These are phyloP conservation scores for Clistopyga incitator DNA, from an alignment of 2,888 invertebrate species.

Conservation along the genomic window DNA sequence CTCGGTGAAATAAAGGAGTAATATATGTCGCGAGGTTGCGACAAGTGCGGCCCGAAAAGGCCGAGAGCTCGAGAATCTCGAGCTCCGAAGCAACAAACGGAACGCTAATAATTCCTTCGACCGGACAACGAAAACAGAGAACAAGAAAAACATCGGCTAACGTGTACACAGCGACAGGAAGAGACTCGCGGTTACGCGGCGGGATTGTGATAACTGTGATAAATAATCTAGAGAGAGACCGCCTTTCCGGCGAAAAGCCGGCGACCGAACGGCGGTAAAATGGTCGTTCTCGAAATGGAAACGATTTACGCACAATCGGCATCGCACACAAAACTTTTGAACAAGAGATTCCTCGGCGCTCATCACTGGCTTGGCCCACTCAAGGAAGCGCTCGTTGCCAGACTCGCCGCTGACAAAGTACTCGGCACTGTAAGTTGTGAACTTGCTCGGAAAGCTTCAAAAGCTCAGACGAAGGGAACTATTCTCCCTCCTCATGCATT, in stretches of 20 bases:
- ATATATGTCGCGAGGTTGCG: conserved; percentile 42
- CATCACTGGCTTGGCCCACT: conserved; percentile 95
- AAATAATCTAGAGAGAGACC: conserved; percentile 18
- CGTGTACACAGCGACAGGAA: neutral
- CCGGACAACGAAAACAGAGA: neutral
- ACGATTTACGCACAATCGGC: conserved; percentile 92
- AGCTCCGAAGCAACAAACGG: conserved; percentile 19
- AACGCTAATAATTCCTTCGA: conserved; percentile 14
- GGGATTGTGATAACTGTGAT: conserved; percentile 20
- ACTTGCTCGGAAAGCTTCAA: too few species aligned
- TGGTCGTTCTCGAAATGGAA: conserved; percentile 92
- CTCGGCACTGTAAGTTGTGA: conserved; percentile 77
- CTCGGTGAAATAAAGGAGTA: conserved; percentile 17
- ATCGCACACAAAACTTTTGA: conserved; percentile 94
- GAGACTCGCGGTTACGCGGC: neutral
- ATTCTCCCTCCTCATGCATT: too few species aligned
- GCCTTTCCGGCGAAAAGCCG: conserved; percentile 26
- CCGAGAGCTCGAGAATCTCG: conserved; percentile 48
- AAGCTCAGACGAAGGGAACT: too few species aligned
- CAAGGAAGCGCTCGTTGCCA: conserved; percentile 85
- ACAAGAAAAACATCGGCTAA: neutral
- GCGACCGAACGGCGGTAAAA: conserved; percentile 78
- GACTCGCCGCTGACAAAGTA: conserved; percentile 90
- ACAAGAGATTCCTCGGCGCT: conserved; percentile 95
- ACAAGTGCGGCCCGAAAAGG: conserved; percentile 46